Percentiles rank a stretch among this genome's conserved stretches.
phyloP scores from a whole-genome alignment of 2,888 invertebrate genomes.

The Muschampia plurimacula region DNA sequence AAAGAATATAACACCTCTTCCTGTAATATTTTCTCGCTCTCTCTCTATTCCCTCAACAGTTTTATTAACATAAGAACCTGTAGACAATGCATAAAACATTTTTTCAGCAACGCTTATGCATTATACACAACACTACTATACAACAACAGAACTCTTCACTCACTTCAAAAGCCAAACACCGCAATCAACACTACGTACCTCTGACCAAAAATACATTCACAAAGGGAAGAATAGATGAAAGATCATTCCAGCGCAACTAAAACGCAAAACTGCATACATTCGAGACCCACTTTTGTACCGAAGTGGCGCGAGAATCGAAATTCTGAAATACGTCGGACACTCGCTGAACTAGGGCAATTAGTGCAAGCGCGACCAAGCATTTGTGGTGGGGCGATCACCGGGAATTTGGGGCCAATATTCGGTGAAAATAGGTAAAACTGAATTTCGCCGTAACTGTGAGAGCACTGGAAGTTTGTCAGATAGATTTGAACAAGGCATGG shows the following conservation, averaged over 20 bases:
- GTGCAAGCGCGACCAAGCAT: not conserved
- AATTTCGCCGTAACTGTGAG: not conserved
- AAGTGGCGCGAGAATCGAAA: constrained; percentile 3
- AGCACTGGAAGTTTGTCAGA: constrained; percentile 4
- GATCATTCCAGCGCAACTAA: not conserved
- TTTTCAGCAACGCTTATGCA: too few species aligned
- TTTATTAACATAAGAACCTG: too few species aligned
- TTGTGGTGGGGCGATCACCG: constrained; percentile 2
- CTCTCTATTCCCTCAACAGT: too few species aligned
- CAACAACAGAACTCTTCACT: too few species aligned
- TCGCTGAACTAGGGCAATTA: constrained; percentile 2
- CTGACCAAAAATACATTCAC: not conserved
- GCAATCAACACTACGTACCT: not conserved
- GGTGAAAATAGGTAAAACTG: constrained; percentile 1
- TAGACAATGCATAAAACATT: too few species aligned
- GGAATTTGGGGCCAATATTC: constrained; percentile 8
- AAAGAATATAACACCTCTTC: too few species aligned
- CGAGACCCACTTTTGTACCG: not conserved
- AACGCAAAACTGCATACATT: constrained; percentile 4
- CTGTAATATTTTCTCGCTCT: too few species aligned
- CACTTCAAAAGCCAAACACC: not conserved
- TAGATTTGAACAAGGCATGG: not conserved
- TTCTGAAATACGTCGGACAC: not conserved
- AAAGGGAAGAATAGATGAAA: not conserved
- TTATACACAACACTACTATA: too few species aligned